Base-by-base conservation (phyloP, 2,797 vertebrate species). In the Coccyzus lansbergi region DNA sequence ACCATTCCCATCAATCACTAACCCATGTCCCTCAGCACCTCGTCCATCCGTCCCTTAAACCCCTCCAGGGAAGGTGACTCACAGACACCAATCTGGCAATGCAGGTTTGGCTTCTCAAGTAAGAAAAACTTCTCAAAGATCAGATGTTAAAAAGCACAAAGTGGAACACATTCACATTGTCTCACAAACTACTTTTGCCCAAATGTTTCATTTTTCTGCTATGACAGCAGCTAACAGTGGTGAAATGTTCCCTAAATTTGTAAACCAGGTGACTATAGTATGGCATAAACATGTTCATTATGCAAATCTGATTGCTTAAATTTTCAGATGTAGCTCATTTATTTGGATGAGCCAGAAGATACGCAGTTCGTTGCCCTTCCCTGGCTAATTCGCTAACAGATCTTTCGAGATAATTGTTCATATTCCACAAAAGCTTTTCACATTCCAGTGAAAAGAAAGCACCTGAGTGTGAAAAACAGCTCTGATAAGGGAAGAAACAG, bases 211-310 rank as follows among this genome's bases (percentile, higher is more conserved):
- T 90, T 96, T 84, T 94, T 94, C 95, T 94, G 18, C 93, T 75
- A 51, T 62, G 74, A 83, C 92, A 80, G 94, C 92, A 80, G 89
- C 79, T 95, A 97, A 97, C 42, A 87, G 84, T 40, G 77, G 59
- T 85, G 93, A 97, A 97, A 97, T 52, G 65, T 88, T 94, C 68
- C 26, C 44, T 33, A 95, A 92, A 91, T 97, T 96, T 97, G 95
- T 90, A 86, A 92, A 96, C 79, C 95, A 97, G 94, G 96, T 95
- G 94, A 95, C 95, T 95, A 94, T 94, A 97, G 96, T 89, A 82
- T 88, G 82, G 75, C 90, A 96, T 95, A 93, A 96, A 94, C 94
- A 78, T 22, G 48, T 71, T 96, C 85, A 97, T 97, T 97, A 97
- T 96, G 95, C 92, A 97, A 97, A 98, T 97, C 63, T 77, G 74